Percentiles rank a stretch among this genome's conserved stretches.
phyloP scores from a whole-genome alignment of 2,113 vertebrate genomes.

The Catharus bicknelli region DNA sequence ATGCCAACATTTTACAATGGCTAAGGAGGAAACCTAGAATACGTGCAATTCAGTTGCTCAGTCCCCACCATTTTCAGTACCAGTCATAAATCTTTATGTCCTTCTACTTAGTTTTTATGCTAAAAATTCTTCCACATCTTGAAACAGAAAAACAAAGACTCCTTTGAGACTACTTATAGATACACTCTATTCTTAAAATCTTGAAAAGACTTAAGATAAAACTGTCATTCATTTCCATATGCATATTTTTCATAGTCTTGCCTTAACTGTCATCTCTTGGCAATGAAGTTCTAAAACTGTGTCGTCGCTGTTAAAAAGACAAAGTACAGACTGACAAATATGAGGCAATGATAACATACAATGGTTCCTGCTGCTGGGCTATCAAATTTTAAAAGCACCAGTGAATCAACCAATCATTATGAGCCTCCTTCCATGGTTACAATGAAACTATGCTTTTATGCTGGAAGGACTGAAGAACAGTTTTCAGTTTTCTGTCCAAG shows the following conservation, averaged over 20 bases:
- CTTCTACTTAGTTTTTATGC: background rate
- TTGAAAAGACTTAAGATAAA: background rate
- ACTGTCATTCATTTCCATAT: background rate
- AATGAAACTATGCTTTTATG: background rate
- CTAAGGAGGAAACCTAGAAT: background rate
- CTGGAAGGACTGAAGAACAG: background rate
- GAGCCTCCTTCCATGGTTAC: background rate
- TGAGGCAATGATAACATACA: background rate
- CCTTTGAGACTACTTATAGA: background rate
- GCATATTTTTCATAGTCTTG: background rate
- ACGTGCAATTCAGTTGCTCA: background rate
- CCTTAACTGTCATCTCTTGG: background rate
- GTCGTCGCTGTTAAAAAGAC: background rate
- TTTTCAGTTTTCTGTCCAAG: background rate
- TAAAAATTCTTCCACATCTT: background rate
- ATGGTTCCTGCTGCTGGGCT: background rate
- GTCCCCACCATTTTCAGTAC: background rate
- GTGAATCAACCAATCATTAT: background rate
- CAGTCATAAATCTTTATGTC: slow-evolving; percentile 1
- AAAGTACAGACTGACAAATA: background rate
- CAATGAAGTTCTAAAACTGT: background rate
- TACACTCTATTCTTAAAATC: background rate
- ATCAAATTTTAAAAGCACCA: background rate
- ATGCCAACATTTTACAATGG: slow-evolving; percentile 2
- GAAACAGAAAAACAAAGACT: background rate